Percentiles rank a stretch among this genome's conserved stretches.
These are phyloP conservation scores for Colistium nudipinnis DNA, from an alignment of 2,113 vertebrate genomes.

Conservation along the genomic window DNA sequence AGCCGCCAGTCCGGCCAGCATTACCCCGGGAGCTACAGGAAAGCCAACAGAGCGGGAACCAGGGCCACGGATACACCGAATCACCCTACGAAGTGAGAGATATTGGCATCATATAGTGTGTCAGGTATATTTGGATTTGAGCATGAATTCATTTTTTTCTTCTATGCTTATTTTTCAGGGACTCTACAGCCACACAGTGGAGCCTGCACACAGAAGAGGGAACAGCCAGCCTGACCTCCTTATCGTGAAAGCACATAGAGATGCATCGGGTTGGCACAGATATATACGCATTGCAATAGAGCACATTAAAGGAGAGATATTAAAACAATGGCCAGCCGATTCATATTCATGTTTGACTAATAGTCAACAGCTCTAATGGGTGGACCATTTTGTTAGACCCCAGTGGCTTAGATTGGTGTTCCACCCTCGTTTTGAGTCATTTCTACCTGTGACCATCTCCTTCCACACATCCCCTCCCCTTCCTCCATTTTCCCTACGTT, in stretches of 20 bases:
- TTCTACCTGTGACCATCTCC: constrained; percentile 15
- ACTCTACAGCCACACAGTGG: constrained; percentile 61
- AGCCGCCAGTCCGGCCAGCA: constrained; percentile 76
- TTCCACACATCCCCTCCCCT: constrained; percentile 14
- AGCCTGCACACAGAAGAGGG: constrained; percentile 51
- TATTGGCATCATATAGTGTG: background rate
- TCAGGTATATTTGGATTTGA: background rate
- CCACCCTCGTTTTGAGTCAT: constrained; percentile 15
- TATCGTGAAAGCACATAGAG: constrained; percentile 64
- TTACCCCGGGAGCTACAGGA: constrained; percentile 76
- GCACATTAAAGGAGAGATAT: background rate
- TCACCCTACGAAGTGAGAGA: constrained; percentile 68
- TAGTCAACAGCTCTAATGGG: constrained; percentile 38
- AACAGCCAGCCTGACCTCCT: constrained; percentile 67
- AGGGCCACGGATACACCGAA: constrained; percentile 57
- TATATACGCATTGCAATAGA: constrained; percentile 15
- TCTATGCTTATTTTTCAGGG: constrained; percentile 51
- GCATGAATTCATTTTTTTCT: background rate
- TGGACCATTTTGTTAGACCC: background rate
- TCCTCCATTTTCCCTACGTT: constrained; percentile 18
- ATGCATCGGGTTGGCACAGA: constrained; percentile 58
- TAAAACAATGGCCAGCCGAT: constrained; percentile 1
- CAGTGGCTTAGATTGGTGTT: constrained; percentile 15
- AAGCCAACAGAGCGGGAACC: constrained; percentile 46
- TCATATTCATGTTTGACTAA: constrained; percentile 17